phyloP scores from a whole-genome alignment of 2,113 vertebrate species.

The Carlito syrichta region DNA sequence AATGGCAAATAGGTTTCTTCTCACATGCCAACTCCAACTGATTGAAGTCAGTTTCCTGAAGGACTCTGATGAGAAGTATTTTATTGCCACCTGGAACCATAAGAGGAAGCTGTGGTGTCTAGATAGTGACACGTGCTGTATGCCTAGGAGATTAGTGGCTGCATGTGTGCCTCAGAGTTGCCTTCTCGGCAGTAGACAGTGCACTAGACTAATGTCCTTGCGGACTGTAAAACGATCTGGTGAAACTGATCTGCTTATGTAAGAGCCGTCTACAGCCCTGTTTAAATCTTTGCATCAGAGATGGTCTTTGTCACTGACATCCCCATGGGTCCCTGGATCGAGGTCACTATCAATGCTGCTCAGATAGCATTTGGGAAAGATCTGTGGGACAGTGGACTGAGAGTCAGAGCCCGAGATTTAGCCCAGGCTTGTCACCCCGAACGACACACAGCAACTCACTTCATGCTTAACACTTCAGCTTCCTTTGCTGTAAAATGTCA shows the following conservation, averaged over 20 bases:
- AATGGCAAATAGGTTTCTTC: not conserved
- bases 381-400: not conserved
- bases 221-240: not conserved
- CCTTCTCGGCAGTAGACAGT: not conserved
- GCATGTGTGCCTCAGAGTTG: not conserved
- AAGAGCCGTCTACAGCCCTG: not conserved
- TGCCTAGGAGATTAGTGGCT: not conserved
- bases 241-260: not conserved
- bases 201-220: not conserved
- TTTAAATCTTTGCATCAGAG: not conserved
- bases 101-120: not conserved
- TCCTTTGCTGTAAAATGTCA: slow-evolving; percentile 7
- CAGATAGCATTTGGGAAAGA: not conserved
- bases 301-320: not conserved
- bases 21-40: not conserved
- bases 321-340: not conserved
- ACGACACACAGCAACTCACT: not conserved
- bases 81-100: not conserved
- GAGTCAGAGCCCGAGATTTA: not conserved
- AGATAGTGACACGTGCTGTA: not conserved
- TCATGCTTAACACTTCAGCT: not conserved
- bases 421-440: not conserved
- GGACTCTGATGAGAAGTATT: not conserved
- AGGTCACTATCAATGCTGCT: not conserved
- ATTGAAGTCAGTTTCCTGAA: not conserved